phyloP scores from a whole-genome alignment of 2,888 invertebrate genomes.

The Blastobasis lacticolella region DNA sequence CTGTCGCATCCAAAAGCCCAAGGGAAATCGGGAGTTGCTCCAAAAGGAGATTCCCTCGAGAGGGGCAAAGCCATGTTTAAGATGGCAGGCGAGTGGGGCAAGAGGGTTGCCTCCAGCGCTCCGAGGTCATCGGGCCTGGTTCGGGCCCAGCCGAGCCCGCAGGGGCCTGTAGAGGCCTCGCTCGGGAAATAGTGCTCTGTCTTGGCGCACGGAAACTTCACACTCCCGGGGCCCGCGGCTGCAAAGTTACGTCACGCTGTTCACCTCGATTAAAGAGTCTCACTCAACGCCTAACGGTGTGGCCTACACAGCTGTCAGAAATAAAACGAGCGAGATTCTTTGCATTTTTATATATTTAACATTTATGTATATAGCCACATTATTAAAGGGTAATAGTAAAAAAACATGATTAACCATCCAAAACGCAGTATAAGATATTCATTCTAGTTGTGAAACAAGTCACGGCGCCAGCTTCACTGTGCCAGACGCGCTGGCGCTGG shows the following conservation, averaged over 20 bases:
- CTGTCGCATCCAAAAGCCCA: no score
- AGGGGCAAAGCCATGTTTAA: no score
- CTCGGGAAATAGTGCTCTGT: no score
- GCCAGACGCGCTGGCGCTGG: background rate
- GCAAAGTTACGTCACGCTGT: conserved; percentile 54
- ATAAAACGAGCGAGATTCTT: background rate
- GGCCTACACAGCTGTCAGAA: background rate
- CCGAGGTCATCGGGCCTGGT: conserved; percentile 13
- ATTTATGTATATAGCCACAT: no score
- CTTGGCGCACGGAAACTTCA: conserved; percentile 15
- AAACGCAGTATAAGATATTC: background rate
- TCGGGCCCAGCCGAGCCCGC: conserved; percentile 26
- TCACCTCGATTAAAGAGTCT: conserved; percentile 36
- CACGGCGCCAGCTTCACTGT: background rate
- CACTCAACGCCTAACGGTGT: no score
- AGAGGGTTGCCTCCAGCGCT: background rate
- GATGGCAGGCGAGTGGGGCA: conserved; percentile 30
- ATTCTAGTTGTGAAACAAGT: background rate
- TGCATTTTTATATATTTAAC: no score
- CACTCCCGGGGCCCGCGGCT: conserved; percentile 33
- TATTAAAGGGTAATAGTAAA: no score
- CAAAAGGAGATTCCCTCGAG: no score
- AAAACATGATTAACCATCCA: no score
- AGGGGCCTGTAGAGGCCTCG: conserved; percentile 14
- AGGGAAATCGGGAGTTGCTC: no score